Evolutionary conservation across 2,888 invertebrate species (phyloP), one percentile per base, ranked within the genome.

Genomic region (Luperina testacea): DNA sequence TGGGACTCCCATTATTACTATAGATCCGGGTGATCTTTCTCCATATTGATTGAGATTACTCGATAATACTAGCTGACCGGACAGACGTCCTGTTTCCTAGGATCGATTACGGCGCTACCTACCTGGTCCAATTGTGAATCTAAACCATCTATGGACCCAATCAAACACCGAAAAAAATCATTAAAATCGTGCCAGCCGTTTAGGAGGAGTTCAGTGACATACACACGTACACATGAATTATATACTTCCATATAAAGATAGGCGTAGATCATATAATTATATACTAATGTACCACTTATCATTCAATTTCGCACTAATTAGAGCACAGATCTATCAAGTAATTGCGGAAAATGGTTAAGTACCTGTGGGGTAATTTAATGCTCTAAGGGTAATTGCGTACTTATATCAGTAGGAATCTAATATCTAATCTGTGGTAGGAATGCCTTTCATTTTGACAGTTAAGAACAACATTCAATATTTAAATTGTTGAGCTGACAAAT

Each of bases 301-400:
- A 38, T 80, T 70, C 38, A 45, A 57, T 13, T 24, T 53, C 17
- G 17, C 24, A 57, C 24, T 42, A 75, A 45, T 45, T 75, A 27
- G 15, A 72, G 13, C 15, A 53, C 6, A 3, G 0, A 53, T 74
- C 8, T 51, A 38, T 69, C 2, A 20, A 51, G 38, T 27, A 42
- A 42, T 51, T 27, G 51, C 13, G 1, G 2, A 27, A 57, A 57
- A 42, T 17, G 5, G 4, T 6, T 13, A 32, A 32, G 32, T 32
- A 32, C 32, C 32, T 32, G 0, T 32, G 32, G 32, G 32, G 32
- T 32, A n/a, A n/a, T n/a, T n/a, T n/a, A n/a, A n/a, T n/a, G n/a
- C n/a, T n/a, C n/a, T n/a, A n/a, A n/a, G n/a, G n/a, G n/a, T 51
- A 20, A 51, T 51, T 24, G 24, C 24, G 9, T 24, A 38, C 38